A percentile compares a stretch with the other conserved stretches of the same genome.
phyloP scores from a whole-genome alignment of 92 coral and sea anemone species.

The Umimayanthus kanabou region DNA sequence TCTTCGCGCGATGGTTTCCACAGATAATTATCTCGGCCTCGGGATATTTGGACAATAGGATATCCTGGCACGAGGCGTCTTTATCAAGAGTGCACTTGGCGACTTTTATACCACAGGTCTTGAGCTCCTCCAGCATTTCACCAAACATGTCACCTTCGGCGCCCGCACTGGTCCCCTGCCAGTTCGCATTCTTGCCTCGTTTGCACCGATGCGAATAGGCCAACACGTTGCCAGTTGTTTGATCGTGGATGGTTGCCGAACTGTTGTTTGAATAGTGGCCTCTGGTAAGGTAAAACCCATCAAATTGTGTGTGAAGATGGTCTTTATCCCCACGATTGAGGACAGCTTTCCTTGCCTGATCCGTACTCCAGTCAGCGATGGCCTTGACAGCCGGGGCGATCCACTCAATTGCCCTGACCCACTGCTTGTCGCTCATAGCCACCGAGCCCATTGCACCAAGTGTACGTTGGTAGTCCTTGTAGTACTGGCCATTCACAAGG shows the following conservation, averaged over 20 bases:
- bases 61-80: too few relatives aligned
- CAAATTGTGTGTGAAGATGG: neutral
- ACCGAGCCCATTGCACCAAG: conserved; percentile 4
- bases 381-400: conserved; percentile 18
- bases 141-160: too few relatives aligned
- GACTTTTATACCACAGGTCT: too few relatives aligned
- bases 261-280: conserved; percentile 35
- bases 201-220: neutral
- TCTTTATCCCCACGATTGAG: neutral
- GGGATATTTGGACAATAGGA: too few relatives aligned
- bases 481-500: conserved; percentile 31
- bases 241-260: conserved; percentile 56
- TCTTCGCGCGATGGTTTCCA: too few relatives aligned
- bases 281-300: neutral
- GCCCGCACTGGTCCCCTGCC: too few relatives aligned
- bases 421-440: neutral
- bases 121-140: too few relatives aligned
- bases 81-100: too few relatives aligned
- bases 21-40: too few relatives aligned
- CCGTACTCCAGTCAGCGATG: conserved; percentile 23
- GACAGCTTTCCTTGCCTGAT: conserved; percentile 4
- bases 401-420: conserved; percentile 17
- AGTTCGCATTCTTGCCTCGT: too few relatives aligned
- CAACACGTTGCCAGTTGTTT: too few relatives aligned
- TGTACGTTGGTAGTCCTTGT: conserved; percentile 13